Base-by-base conservation (phyloP, 2,797 vertebrate species). In the Mormyrus hasselquistii region DNA sequence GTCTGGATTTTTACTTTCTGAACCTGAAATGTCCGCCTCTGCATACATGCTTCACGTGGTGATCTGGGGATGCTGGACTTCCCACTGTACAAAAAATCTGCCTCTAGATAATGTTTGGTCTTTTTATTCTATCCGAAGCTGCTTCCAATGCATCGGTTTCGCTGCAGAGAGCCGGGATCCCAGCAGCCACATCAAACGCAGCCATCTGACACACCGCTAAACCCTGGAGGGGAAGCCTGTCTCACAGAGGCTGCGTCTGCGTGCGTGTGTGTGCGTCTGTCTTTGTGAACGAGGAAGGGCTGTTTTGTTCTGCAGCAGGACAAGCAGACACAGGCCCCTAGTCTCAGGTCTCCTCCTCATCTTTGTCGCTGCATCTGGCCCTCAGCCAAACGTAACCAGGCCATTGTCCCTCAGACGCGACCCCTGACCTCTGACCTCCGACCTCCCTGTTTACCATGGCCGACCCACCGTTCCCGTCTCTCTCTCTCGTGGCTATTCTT, bases 131-230 rank as follows among this genome's bases (percentile, higher is more conserved):
- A 6, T 7, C 53, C 4, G 34, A 41, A 2, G 14, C 2, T n/a
- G 52, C 14, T 34, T 34, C 50, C 50, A 12, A 6, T 29, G 12
- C 12, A 0, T 3, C 4, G 19, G 47, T 19, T 19, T 50, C 6
- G 14, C 47, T 9, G 22, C 83, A 0, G 50, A 86, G 50, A 53
- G 25, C 10, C 1, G 34, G 53, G 5, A 0, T 87, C 50, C 53
- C 52, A 19, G 53, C 12, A 59, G 14, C 82, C 82, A 14, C 82
- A 50, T 84, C n/a, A 84, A 84, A 50, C 53, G 87, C 57, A 69
- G 88, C 53, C 53, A 25, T 59, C 86, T n/a, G 87, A 87, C 59
- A n/a, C 88, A 90, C 90, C 73, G 19, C 29, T 8, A 76, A 76
- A 55, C 41, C 29, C 86, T 86, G 19, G 5, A 8, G 10, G 29